Evolutionary conservation across 2,113 vertebrate species (phyloP).

Genomic region (Microtus richardsoni): DNA sequence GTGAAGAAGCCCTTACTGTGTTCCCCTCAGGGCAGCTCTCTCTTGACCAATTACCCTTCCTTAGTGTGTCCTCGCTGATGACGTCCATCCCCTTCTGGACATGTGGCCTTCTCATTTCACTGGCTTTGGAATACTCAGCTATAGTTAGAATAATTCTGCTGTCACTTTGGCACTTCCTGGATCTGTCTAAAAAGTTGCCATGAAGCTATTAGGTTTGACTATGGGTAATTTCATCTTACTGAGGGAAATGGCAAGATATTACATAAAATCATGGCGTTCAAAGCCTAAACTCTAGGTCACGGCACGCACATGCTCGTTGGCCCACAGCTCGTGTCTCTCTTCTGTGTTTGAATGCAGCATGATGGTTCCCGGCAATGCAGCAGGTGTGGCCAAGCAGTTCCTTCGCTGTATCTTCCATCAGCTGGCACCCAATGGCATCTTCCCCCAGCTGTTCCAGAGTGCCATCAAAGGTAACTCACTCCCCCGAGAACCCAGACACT

Average conservation of each 20-base stretch:
- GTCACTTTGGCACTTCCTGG: neutral
- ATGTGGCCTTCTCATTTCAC: neutral
- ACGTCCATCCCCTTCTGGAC: neutral
- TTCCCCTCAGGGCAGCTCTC: neutral
- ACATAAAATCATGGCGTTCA: neutral
- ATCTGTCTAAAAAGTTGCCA: constrained; percentile 2
- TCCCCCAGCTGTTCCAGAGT: constrained; percentile 98
- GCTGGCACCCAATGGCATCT: constrained; percentile 97
- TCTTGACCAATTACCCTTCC: neutral
- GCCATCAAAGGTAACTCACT: constrained; percentile 94
- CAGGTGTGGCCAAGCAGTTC: constrained; percentile 99
- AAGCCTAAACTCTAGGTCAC: neutral
- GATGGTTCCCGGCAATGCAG: constrained; percentile 98
- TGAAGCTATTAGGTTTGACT: neutral
- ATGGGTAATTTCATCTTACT: neutral
- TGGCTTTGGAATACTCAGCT: neutral
- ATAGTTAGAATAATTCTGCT: neutral
- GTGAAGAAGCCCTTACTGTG: neutral
- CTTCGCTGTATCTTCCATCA: constrained; percentile 98
- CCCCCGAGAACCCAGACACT: accelerated
- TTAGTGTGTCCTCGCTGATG: neutral
- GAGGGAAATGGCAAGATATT: neutral
- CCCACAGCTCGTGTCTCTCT: neutral
- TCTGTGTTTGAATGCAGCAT: constrained; percentile 86
- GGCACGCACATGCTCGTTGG: accelerated